Base-by-base conservation (phyloP, 2,797 vertebrate genomes). In the Champsocephalus esox region DNA sequence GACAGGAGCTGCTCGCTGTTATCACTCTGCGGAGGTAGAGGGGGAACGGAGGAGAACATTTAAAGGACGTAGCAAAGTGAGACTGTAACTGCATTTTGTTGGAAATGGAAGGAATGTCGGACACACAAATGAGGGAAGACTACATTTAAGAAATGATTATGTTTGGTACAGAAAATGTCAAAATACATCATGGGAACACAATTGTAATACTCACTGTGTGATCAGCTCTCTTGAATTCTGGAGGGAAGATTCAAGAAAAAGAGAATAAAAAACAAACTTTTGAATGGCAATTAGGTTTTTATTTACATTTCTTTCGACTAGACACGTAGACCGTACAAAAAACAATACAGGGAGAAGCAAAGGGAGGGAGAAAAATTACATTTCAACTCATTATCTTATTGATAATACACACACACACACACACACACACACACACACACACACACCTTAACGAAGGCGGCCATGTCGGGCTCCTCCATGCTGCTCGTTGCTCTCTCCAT, bases 371-470 rank as follows among this genome's bases (percentile, higher is more conserved):
- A 4, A 4, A 28, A 28, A 28, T 28, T 28, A 28, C 28, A 38
- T 38, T 38, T 38, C 0, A 38, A 38, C 1, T 38, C 34, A 38
- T 38, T 38, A 38, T 38, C 34, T 38, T 38, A 38, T 38, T 38
- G 34, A 38, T 38, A 38, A 38, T 1, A 52, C 19, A 24, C 50
- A 52, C 50, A 52, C 50, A 52, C 50, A 52, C 50, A 52, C 50
- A 52, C 51, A 52, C 57, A 44, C 57, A 44, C 59, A 32, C 48
- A 51, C 48, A 43, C 38, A 55, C 50, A 69, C 56, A 70, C 12
- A 46, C 43, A 61, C 75, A 96, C 96, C 94, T 96, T 91, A 58
- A 96, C 83, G 45, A 96, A 96, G 3, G 75, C 87, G 1, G 91
- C 91, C 92, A 93, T 92, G 81, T 96, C 93, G 0, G 86, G 74